A percentile compares a stretch with the other conserved stretches of the same genome.
Conservation (phyloP, 1,140 invertebrate species). For the Drosophila obscura region DNA sequence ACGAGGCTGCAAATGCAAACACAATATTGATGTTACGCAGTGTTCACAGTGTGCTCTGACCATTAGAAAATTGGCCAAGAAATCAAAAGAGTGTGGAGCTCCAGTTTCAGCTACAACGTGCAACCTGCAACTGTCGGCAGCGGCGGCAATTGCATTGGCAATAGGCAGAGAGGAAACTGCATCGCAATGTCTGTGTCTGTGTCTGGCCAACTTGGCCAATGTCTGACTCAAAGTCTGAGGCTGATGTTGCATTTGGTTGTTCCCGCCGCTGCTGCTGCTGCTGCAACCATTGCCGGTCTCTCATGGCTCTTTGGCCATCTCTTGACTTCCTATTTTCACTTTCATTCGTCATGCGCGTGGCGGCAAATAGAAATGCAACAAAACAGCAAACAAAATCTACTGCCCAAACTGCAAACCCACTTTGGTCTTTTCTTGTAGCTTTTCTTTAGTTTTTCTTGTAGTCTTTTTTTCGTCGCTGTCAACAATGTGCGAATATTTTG, state of each 20-base stretch:
- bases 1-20: conserved; percentile 47
- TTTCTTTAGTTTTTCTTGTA: conserved; percentile 14
- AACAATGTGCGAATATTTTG: conserved; percentile 66
- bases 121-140: conserved; percentile 31
- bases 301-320: conserved; percentile 58
- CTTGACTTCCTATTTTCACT: conserved; percentile 79
- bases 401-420: conserved; percentile 39
- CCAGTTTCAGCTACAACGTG: conserved; percentile 28
- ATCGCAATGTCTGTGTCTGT: conserved; percentile 45
- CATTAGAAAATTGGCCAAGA: conserved; percentile 77
- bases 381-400: conserved; percentile 4
- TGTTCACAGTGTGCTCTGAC: conserved; percentile 40
- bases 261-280: conserved; percentile 21
- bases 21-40: conserved; percentile 54
- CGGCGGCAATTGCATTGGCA: conserved; percentile 51
- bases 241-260: conserved; percentile 19
- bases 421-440: conserved; percentile 22
- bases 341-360: conserved; percentile 67
- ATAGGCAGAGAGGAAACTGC: conserved; percentile 58
- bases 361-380: conserved; percentile 60
- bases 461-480: conserved; percentile 37
- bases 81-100: conserved; percentile 64
- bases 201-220: conserved; percentile 62
- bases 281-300: conserved; percentile 54
- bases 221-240: conserved; percentile 50